Evolutionary conservation across 2,113 vertebrate species (phyloP).

Genomic region (Mustela nigripes): DNA sequence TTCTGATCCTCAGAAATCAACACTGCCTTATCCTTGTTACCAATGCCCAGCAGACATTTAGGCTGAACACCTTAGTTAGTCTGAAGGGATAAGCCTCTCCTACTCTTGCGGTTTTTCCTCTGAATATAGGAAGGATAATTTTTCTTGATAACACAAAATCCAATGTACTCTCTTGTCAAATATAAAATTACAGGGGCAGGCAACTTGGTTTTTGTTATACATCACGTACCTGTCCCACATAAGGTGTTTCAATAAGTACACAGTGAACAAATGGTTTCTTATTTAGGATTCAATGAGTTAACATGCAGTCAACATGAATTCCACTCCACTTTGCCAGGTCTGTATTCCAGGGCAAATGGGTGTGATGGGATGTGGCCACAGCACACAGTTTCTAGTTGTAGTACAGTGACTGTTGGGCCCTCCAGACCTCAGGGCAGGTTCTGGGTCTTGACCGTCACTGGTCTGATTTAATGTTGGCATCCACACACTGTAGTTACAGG

Average conservation of each 20-base stretch:
- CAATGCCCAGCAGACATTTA: background rate
- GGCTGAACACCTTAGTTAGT: background rate
- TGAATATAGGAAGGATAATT: background rate
- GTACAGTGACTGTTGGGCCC: fast-evolving
- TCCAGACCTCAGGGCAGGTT: background rate
- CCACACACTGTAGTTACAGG: background rate
- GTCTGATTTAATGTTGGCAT: background rate
- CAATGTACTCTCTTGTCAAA: background rate
- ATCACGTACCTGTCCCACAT: background rate
- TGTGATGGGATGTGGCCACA: background rate
- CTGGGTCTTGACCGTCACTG: background rate
- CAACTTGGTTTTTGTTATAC: background rate
- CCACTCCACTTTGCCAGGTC: background rate
- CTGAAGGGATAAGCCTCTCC: background rate
- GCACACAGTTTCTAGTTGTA: background rate
- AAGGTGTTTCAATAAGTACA: background rate
- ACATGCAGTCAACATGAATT: background rate
- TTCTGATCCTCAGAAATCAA: background rate
- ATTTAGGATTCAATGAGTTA: background rate
- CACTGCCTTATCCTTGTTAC: background rate
- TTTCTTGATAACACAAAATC: background rate
- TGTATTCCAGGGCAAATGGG: background rate
- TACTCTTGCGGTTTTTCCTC: background rate
- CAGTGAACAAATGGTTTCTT: background rate
- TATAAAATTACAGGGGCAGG: background rate